These are phyloP conservation scores for Psilopogon haemacephalus DNA, from an alignment of 2,113 vertebrate species.

Conservation along the genomic window DNA sequence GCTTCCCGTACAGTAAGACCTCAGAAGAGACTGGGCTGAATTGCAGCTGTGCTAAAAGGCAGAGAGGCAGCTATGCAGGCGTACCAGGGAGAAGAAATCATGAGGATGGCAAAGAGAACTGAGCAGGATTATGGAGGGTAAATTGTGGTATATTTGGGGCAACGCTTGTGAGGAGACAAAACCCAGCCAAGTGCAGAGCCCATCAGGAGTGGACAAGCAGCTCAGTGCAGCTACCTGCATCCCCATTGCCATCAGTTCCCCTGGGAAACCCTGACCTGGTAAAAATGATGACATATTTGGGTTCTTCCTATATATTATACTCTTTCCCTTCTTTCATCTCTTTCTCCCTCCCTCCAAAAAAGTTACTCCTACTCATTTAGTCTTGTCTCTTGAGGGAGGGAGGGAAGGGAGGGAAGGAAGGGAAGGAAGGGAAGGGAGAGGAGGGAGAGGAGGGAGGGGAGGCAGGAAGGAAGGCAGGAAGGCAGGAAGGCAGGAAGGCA, in stretches of 20 bases:
- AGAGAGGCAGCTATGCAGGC: neutral
- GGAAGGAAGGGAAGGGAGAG: too few relatives aligned
- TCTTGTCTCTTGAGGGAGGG: accelerated
- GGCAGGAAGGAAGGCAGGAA: too few relatives aligned
- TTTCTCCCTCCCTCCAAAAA: neutral
- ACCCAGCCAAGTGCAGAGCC: neutral
- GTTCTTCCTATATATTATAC: neutral
- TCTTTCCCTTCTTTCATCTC: neutral
- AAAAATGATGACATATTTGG: neutral
- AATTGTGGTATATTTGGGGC: neutral
- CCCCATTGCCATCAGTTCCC: neutral
- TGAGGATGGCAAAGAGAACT: neutral
- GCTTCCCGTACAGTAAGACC: neutral
- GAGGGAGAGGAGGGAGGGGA: too few relatives aligned
- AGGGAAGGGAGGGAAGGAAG: too few relatives aligned
- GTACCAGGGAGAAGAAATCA: neutral
- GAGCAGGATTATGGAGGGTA: neutral
- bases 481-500: too few relatives aligned
- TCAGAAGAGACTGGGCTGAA: neutral
- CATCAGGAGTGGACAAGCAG: neutral
- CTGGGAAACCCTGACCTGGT: neutral
- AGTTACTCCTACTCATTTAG: neutral
- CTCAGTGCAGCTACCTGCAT: neutral
- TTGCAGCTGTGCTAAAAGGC: neutral
- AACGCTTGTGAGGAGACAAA: neutral